Conservation (phyloP, 2,113 vertebrate species). For the Saimiri boliviensis region DNA sequence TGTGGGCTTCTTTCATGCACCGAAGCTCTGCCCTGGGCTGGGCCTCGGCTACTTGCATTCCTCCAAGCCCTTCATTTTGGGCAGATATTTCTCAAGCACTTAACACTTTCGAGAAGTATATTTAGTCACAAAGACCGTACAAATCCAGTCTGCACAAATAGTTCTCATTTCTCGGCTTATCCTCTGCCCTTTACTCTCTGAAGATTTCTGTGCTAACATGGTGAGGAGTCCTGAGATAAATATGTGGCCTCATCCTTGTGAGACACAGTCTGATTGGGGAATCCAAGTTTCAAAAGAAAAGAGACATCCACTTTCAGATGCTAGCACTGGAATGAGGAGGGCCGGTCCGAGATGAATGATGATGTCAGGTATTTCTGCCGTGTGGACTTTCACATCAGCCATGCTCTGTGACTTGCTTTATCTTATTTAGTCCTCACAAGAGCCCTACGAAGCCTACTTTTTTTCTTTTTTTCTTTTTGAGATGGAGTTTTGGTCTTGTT, state of each 20-base stretch:
- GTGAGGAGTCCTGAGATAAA: too few relatives aligned
- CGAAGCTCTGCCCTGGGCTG: neutral
- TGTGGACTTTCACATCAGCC: neutral
- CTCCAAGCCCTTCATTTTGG: too few relatives aligned
- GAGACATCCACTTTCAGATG: neutral
- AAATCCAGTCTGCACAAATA: neutral
- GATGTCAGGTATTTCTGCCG: rapidly evolving
- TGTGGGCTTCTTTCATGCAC: rapidly evolving
- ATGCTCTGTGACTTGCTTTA: rapidly evolving
- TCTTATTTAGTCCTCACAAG: too few relatives aligned
- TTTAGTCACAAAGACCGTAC: neutral
- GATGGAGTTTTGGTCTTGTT: too few relatives aligned
- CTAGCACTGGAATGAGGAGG: neutral
- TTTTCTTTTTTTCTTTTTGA: too few relatives aligned
- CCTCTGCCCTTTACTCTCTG: neutral
- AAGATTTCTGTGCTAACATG: neutral
- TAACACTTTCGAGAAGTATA: neutral
- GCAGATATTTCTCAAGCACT: neutral
- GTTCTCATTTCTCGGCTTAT: neutral
- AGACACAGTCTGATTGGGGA: neutral
- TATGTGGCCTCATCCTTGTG: neutral
- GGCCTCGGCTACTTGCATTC: rapidly evolving
- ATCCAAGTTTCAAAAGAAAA: neutral
- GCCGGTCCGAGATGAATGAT: neutral
- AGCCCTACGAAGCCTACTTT: rapidly evolving